A percentile compares a stretch with the other conserved stretches of the same genome.
Conservation (phyloP, 2,797 vertebrate genomes). For the Sebastolobus alascanus region DNA sequence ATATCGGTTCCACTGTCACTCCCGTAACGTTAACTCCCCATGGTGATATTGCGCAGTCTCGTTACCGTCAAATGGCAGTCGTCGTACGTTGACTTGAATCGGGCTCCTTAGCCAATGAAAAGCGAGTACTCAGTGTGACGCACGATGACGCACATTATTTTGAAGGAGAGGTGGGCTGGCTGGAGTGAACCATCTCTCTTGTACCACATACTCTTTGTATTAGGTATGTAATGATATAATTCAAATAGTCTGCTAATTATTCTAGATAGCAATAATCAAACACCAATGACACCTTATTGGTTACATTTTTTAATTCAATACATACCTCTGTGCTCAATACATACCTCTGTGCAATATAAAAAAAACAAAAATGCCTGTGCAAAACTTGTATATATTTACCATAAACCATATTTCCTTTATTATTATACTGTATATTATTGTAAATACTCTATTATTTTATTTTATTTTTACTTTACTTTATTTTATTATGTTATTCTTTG, state of each 20-base stretch:
- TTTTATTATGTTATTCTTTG: too few species aligned
- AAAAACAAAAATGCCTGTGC: too few species aligned
- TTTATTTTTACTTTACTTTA: too few species aligned
- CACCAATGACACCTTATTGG: rapidly evolving
- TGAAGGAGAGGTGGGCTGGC: slow-evolving; percentile 35
- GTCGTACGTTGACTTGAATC: too few species aligned
- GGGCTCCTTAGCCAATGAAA: too few species aligned
- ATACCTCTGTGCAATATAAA: too few species aligned
- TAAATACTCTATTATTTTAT: too few species aligned
- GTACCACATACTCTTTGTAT: too few species aligned
- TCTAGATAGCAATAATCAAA: neutral
- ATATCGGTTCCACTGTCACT: slow-evolving; percentile 17
- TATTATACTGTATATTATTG: too few species aligned
- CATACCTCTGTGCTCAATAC: too few species aligned
- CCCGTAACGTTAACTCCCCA: slow-evolving; percentile 46
- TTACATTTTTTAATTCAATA: neutral
- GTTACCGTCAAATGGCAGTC: slow-evolving; percentile 68
- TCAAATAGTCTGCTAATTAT: neutral
- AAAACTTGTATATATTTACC: too few species aligned
- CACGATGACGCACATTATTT: slow-evolving; percentile 61
- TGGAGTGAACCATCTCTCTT: neutral
- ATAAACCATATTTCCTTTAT: too few species aligned
- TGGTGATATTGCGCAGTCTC: slow-evolving; percentile 69
- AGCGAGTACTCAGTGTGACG: slow-evolving; percentile 38
- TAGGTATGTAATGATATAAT: neutral